Base-by-base conservation (phyloP, 2,797 vertebrate genomes). In the Tapirus indicus region DNA sequence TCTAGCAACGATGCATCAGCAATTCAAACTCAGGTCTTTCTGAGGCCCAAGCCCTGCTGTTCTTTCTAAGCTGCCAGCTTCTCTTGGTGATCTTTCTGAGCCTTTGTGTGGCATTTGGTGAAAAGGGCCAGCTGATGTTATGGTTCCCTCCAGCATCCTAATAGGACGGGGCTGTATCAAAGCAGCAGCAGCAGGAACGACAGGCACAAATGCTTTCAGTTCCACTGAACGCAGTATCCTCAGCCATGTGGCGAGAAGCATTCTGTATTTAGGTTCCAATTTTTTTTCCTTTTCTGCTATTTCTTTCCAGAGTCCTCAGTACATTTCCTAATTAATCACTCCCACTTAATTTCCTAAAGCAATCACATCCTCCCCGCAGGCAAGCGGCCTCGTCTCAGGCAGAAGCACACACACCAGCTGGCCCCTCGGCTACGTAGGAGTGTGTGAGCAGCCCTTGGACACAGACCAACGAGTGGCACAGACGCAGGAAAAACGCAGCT, bases 271-370 rank as follows among this genome's bases (percentile, higher is more conserved):
- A 95, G 85, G 75, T 68, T 84, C 74, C 1, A 11, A 49, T 77
- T 89, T 85, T 23, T 85, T 83, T 85, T 44, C n/a, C 29, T 72
- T 86, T 91, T 95, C 80, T 69, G 89, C 97, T 97, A 84, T 94
- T 97, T 95, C 86, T 98, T 98, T 89, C 69, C 88, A 93, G 83
- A 95, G 6, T 77, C 89, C 88, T 98, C 74, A 75, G 54, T 94
- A 95, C 97, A 98, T 97, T 93, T 88, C 89, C 98, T 83, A 97
- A 98, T 98, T 97, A 98, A 97, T 94, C 84, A 96, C 91, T 98
- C 94, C 97, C 90, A 94, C 91, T 97, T 94, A 97, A 97, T 91
- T 98, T 97, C 74, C 97, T 94, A 20, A 75, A 97, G 66, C 82
- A 98, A 97, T 97, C 98, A 96, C 98, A 97, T 97, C 95, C 94